phyloP scores from a whole-genome alignment of 2,797 vertebrate genomes.

The Premnoplex brunnescens region DNA sequence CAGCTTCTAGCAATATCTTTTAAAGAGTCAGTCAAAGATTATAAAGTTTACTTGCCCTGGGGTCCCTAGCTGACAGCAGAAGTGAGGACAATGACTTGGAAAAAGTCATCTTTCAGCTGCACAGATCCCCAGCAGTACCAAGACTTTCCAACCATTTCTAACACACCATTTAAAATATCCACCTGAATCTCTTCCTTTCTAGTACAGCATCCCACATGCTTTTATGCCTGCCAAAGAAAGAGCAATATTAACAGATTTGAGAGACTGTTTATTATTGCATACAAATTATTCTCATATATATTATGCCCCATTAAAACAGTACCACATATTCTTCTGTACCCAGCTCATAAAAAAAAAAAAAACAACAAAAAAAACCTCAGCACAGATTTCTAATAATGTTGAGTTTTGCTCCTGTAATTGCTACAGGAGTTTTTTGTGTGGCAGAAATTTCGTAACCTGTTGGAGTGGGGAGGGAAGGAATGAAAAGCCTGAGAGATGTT shows the following conservation, averaged over 20 bases:
- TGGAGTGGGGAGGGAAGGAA: accelerated
- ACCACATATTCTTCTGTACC: background rate
- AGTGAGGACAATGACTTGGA: background rate
- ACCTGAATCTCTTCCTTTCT: background rate
- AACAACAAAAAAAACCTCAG: background rate
- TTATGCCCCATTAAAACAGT: background rate
- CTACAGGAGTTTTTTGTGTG: background rate
- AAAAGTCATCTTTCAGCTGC: background rate
- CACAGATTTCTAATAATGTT: background rate
- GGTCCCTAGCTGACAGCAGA: background rate
- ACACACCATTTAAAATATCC: background rate
- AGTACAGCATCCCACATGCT: background rate
- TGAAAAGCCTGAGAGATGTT: background rate
- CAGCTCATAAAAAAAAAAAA: background rate
- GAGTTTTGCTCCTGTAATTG: background rate
- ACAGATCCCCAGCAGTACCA: background rate
- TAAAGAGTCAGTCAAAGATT: conserved; percentile 36
- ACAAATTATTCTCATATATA: background rate
- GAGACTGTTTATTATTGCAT: background rate
- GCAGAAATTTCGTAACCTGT: background rate
- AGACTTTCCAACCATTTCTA: background rate
- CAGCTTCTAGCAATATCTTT: conserved; percentile 34
- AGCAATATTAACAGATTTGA: background rate
- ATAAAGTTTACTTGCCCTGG: conserved; percentile 2
- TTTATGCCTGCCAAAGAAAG: background rate